Evolutionary conservation across 2,113 vertebrate species (phyloP), one percentile per base, ranked within the genome.

Genomic region (Malurus melanocephalus): DNA sequence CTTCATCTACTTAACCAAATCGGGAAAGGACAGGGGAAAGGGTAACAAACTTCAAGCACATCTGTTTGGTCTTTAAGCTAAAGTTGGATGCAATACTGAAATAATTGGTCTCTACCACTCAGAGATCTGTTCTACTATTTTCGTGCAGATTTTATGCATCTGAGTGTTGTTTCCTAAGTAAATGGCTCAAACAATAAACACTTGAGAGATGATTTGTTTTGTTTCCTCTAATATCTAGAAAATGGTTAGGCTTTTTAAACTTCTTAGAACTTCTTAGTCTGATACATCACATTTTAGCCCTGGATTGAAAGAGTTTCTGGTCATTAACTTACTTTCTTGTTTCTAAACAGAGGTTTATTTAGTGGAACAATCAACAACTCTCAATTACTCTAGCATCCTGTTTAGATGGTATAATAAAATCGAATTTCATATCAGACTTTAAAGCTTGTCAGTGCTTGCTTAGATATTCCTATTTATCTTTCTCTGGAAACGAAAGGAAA

Each of bases 401-500:
- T 86, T 83, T 52, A 84, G 40, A 42, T 74, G n/a, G 15, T 62
- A 74, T 61, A 75, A 78, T 42, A 66, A 60, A 86, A 88, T 32
- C 17, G 6, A 35, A 57, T 49, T 61, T 71, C 66, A n/a, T 76
- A 94, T 92, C 79, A 80, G 76, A 67, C 80, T 75, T 76, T 73
- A 65, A 80, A 80, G 73, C 66, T 68, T 83, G 72, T 87, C 69
- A 84, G 65, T 77, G 23, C 68, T 90, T 85, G 86, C 60, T 69
- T 92, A 76, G 64, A 59, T 89, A 59, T 61, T 89, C 80, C 55
- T 90, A 91, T 91, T 94, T 88, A 87, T 80, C 90, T 85, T 93
- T 87, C 91, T 51, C 87, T 89, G 65, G 81, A 92, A 87, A 92
- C 72, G 49, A 94, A 86, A 93, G 90, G 92, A 95, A 95, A 83